phyloP scores from a whole-genome alignment of 1,140 invertebrate species.

The Trichonephila clavata region DNA sequence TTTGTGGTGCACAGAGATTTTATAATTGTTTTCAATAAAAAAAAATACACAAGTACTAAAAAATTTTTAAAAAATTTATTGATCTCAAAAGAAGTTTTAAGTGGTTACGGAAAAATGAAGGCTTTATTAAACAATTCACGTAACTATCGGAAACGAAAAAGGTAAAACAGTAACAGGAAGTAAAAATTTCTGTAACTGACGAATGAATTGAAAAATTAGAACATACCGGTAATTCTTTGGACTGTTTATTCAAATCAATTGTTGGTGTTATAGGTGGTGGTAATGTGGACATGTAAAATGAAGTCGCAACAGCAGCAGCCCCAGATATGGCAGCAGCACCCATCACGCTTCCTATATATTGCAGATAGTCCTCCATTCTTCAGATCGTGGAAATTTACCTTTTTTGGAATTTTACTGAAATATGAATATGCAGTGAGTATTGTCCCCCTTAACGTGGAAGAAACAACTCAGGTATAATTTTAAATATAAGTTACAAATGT shows the following conservation, averaged over 20 bases:
- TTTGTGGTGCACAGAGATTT: too few species aligned
- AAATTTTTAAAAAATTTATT: too few species aligned
- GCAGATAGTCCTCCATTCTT: constrained; percentile 71
- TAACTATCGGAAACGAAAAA: too few species aligned
- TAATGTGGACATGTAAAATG: constrained; percentile 85
- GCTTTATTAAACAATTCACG: too few species aligned
- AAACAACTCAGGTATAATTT: too few species aligned
- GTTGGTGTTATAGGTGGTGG: constrained; percentile 88
- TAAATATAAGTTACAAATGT: too few species aligned
- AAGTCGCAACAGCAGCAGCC: constrained; percentile 72
- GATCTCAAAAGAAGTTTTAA: too few species aligned
- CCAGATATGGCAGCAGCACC: constrained; percentile 66
- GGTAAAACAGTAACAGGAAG: too few species aligned
- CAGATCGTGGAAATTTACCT: background rate
- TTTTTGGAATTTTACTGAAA: background rate
- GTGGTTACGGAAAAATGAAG: too few species aligned
- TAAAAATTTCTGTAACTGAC: background rate
- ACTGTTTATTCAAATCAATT: constrained; percentile 88
- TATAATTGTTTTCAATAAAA: too few species aligned
- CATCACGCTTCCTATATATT: constrained; percentile 69
- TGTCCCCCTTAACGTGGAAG: background rate
- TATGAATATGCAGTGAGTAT: background rate
- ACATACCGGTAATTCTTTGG: constrained; percentile 86
- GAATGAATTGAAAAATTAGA: background rate
- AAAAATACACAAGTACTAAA: too few species aligned